These are phyloP conservation scores for Stichodactyla mertensii DNA, from an alignment of 64 coral and sea anemone genomes.

Conservation along the genomic window DNA sequence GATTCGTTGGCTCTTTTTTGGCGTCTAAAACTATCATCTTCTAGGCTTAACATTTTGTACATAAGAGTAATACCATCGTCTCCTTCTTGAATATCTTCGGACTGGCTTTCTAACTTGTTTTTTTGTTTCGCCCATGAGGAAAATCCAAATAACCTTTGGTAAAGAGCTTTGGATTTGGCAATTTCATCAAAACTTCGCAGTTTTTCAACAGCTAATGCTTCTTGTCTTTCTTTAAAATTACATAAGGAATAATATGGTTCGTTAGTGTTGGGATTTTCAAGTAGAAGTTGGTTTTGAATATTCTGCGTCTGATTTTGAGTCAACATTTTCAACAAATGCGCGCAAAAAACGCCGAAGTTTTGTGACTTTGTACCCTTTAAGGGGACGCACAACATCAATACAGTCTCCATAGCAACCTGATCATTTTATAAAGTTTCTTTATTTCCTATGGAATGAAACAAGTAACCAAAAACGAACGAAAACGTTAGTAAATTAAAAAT, in stretches of 20 bases:
- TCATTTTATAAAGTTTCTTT: background rate
- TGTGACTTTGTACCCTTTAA: background rate
- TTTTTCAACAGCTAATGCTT: slow-evolving; percentile 22
- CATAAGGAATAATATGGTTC: slow-evolving; percentile 14
- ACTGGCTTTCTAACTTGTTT: background rate
- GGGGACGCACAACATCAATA: background rate
- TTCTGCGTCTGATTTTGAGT: background rate
- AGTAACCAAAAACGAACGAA: background rate
- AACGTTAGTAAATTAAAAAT: background rate
- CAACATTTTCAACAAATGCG: background rate
- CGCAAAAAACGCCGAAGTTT: background rate
- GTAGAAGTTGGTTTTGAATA: background rate
- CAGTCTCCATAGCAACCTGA: slow-evolving; percentile 6
- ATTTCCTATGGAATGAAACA: background rate
- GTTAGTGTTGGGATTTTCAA: background rate
- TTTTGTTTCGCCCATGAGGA: background rate
- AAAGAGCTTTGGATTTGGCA: background rate
- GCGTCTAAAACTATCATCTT: slow-evolving; percentile 5
- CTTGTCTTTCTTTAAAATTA: slow-evolving; percentile 33
- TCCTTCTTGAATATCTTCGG: slow-evolving; percentile 6
- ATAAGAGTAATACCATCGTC: slow-evolving; percentile 27
- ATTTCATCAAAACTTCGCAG: slow-evolving; percentile 22
- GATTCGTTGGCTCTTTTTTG: background rate
- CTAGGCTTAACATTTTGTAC: slow-evolving; percentile 28
- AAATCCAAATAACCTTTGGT: background rate